Percentiles rank a stretch among this genome's conserved stretches.
Conservation (phyloP, 1,140 invertebrate genomes). For the Heliconius melpomene region DNA sequence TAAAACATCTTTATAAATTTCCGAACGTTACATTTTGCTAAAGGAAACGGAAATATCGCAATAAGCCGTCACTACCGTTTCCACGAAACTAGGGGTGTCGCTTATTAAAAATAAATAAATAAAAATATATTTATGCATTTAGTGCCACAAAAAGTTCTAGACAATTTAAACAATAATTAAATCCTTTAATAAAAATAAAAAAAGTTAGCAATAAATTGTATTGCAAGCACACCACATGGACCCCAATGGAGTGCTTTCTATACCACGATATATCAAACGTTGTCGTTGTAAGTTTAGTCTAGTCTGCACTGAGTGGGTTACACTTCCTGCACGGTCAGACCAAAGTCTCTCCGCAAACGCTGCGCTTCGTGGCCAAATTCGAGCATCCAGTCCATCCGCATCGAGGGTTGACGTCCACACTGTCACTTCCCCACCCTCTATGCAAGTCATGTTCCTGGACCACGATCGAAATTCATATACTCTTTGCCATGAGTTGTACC, state of each 20-base stretch:
- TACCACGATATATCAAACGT: slow-evolving; percentile 82
- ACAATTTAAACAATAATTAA: no score
- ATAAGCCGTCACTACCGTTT: slow-evolving; percentile 29
- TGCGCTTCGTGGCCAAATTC: slow-evolving; percentile 86
- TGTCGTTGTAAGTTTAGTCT: slow-evolving; percentile 84
- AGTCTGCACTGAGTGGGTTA: slow-evolving; percentile 81
- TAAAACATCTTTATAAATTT: not conserved
- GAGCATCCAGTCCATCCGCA: slow-evolving; percentile 81
- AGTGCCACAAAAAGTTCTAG: no score
- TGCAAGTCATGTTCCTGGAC: slow-evolving; percentile 68
- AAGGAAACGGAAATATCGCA: not conserved
- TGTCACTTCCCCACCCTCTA: slow-evolving; percentile 86
- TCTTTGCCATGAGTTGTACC: slow-evolving; percentile 90
- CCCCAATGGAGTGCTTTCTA: slow-evolving; percentile 85
- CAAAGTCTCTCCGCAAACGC: slow-evolving; percentile 85
- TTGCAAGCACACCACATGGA: slow-evolving; percentile 88
- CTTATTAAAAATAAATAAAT: not conserved
- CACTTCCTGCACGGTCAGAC: slow-evolving; percentile 62
- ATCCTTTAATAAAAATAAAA: not conserved
- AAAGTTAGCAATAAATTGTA: slow-evolving; percentile 61
- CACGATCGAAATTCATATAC: slow-evolving; percentile 90
- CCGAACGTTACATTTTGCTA: not conserved
- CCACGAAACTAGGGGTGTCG: slow-evolving; percentile 34
- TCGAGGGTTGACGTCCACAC: slow-evolving; percentile 86
- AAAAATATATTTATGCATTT: not conserved